A percentile compares a stretch with the other conserved stretches of the same genome.
Evolutionary conservation across 2,888 invertebrate species (phyloP).

Genomic region (Steinernema carpocapsae): DNA sequence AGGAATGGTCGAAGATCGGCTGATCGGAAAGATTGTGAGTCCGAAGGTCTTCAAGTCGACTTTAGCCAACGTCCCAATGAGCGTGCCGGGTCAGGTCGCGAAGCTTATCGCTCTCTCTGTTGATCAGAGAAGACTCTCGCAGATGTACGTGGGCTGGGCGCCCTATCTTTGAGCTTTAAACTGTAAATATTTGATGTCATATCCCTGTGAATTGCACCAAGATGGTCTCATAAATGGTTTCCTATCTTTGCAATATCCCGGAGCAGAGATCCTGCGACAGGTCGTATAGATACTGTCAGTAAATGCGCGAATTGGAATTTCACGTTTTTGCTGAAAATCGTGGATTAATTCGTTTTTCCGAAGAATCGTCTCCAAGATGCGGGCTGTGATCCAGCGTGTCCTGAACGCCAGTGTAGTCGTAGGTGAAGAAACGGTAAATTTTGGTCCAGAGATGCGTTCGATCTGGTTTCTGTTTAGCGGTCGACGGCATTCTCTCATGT

Average conservation of each 20-base stretch:
- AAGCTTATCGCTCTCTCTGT: conserved; percentile 90
- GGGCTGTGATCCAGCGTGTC: conserved; percentile 66
- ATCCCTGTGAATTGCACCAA: no score
- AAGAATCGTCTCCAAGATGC: conserved; percentile 47
- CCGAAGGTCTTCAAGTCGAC: conserved; percentile 32
- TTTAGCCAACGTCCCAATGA: conserved; percentile 49
- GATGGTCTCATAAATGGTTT: no score
- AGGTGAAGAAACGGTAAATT: conserved; percentile 56
- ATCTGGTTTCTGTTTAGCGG: no score
- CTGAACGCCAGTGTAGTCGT: conserved; percentile 61
- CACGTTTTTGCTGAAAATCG: no score
- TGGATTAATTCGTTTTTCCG: no score
- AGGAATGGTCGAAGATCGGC: conserved; percentile 80
- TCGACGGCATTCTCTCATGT: background rate
- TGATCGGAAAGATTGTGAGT: conserved; percentile 77
- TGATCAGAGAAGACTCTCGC: conserved; percentile 83
- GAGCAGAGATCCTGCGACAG: no score
- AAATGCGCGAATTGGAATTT: no score
- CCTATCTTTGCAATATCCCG: no score
- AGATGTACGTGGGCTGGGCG: conserved; percentile 98
- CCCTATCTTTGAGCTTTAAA: conserved; percentile 77
- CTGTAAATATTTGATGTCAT: no score
- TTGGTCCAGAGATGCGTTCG: background rate
- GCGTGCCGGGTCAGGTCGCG: conserved; percentile 73
- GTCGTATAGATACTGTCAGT: no score